Conservation (phyloP, 2,888 invertebrate species). For the Chironomus tentans region DNA sequence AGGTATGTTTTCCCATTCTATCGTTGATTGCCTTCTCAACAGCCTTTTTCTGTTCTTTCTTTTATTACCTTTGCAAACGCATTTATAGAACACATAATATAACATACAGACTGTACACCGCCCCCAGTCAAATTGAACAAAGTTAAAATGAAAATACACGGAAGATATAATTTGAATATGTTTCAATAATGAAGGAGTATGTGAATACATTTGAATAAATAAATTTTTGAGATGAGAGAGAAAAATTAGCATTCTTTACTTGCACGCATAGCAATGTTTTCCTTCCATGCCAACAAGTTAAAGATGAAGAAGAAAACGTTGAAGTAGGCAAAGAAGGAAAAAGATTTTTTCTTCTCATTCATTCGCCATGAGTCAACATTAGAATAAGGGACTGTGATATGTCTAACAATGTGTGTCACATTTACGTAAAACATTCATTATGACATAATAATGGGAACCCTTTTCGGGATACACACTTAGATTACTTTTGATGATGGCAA, state of each 20-base stretch:
- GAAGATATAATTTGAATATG: conserved; percentile 19
- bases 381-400: not conserved
- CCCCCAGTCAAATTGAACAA: not conserved
- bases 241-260: conserved; percentile 5
- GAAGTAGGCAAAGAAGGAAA: too few relatives aligned
- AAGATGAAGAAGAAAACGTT: too few relatives aligned
- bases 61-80: not conserved
- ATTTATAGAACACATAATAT: too few relatives aligned
- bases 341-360: not conserved
- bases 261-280: not conserved
- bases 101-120: too few relatives aligned
- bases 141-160: not conserved
- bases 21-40: not conserved
- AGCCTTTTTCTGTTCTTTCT: not conserved
- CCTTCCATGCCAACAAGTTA: too few relatives aligned
- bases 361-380: not conserved
- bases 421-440: not conserved
- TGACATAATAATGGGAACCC: not conserved
- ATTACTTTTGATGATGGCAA: not conserved
- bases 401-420: not conserved
- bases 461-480: not conserved
- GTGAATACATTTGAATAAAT: conserved; percentile 23
- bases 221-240: not conserved
- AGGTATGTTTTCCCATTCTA: not conserved
- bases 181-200: conserved; percentile 21